Evolutionary conservation across 2,888 invertebrate genomes (phyloP), one percentile per base, ranked within the genome.

Genomic region (Ischnura elegans): DNA sequence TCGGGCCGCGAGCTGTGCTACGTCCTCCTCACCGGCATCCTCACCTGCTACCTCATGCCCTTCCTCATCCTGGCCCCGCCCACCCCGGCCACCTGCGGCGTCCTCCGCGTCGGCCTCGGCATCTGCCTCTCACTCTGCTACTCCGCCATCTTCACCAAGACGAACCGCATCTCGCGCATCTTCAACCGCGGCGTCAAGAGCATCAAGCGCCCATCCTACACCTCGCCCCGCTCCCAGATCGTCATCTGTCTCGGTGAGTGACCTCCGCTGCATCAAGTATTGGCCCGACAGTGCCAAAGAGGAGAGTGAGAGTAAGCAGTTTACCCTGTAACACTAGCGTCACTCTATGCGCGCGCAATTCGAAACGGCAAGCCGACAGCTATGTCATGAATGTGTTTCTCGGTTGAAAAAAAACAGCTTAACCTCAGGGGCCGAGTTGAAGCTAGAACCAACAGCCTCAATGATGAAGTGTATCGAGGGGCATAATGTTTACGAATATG

Each of bases 1-100:
- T 98, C 98, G 0, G 98, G 98, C 0, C 96, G 98, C 21, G 98
- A 98, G 95, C 96, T 98, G 16, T 98, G 98, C 95, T 98, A 98
- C 95, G 97, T 98, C 25, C 96, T 98, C 61, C 96, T 98, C n/a
- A 96, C 96, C 94, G 98, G 98, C 21, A 97, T 98, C 94, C 95
- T 97, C 43, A 96, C 97, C 93, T 98, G 98, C 95, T 98, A 98
- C 95, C 96, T 96, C 87, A 97, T 97, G 96, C 97, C 98, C 10
- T 98, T 98, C 95, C 96, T 98, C 25, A 97, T 98, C 94, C 96
- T 98, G 87, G 97, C 97, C 86, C 97, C 96, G 94, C 98, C 98
- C 3, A 97, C 97, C 0, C 96, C 97, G 6, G 96, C 97, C 94
- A 97, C 97, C 43, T 98, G 98, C 95, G 97, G 97, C 3, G 96